phyloP scores from a whole-genome alignment of 2,888 invertebrate species.

The Junonia oenone region DNA sequence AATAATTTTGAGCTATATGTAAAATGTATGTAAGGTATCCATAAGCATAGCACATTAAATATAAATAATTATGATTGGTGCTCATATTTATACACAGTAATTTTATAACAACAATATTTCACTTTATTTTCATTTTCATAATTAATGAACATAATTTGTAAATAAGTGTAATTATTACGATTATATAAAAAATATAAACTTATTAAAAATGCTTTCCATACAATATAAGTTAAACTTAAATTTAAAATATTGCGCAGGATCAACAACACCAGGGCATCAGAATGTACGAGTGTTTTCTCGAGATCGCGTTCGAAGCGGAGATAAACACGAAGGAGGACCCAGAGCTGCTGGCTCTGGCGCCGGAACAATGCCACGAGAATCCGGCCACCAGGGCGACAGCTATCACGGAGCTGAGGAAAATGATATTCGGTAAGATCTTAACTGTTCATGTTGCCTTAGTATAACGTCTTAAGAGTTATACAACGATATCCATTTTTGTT shows the following conservation, averaged over 20 bases:
- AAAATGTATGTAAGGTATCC: too few species aligned
- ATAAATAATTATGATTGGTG: too few species aligned
- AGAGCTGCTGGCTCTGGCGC: conserved; percentile 52
- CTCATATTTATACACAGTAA: too few species aligned
- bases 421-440: conserved; percentile 51
- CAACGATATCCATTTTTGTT: not conserved
- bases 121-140: too few species aligned
- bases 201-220: too few species aligned
- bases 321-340: conserved; percentile 54
- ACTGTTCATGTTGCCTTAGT: not conserved
- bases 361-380: conserved; percentile 56
- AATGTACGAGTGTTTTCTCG: conserved; percentile 62
- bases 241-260: not conserved
- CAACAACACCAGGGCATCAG: conserved; percentile 27
- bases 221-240: too few species aligned
- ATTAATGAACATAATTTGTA: too few species aligned
- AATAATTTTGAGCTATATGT: too few species aligned
- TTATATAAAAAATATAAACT: too few species aligned
- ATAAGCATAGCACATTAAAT: too few species aligned
- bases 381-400: conserved; percentile 50
- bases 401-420: conserved; percentile 54
- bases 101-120: too few species aligned
- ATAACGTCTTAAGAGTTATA: not conserved
- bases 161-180: too few species aligned
- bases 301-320: conserved; percentile 67